Conservation (phyloP, 2,888 invertebrate genomes). For the Plebejus argus region DNA sequence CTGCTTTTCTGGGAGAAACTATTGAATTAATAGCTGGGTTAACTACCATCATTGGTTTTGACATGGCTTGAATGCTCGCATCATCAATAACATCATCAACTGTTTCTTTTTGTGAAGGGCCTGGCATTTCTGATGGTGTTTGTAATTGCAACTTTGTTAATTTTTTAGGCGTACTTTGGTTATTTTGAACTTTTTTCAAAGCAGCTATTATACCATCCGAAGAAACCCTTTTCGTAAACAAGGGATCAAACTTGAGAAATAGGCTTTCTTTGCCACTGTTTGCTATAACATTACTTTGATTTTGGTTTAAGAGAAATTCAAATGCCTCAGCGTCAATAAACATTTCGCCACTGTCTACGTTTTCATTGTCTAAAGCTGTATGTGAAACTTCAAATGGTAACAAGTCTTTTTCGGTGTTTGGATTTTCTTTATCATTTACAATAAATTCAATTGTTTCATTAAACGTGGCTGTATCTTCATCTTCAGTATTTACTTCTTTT, state of each 20-base stretch:
- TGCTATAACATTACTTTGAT: conserved; percentile 59
- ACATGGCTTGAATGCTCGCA: conserved; percentile 52
- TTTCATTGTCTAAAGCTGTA: conserved; percentile 51
- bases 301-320: conserved; percentile 71
- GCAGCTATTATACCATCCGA: conserved; percentile 62
- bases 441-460: conserved; percentile 60
- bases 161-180: conserved; percentile 64
- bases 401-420: conserved; percentile 53
- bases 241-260: conserved; percentile 73
- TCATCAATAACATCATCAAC: conserved; percentile 57
- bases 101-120: conserved; percentile 49
- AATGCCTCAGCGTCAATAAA: conserved; percentile 75
- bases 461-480: conserved; percentile 72
- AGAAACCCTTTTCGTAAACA: conserved; percentile 67
- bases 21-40: conserved; percentile 67
- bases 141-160: conserved; percentile 36
- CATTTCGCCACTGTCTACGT: conserved; percentile 60
- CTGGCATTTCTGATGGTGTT: conserved; percentile 27
- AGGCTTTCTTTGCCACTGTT: conserved; percentile 75
- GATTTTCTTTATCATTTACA: conserved; percentile 50
- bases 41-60: conserved; percentile 74
- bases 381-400: conserved; percentile 59
- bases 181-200: conserved; percentile 56
- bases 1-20: conserved; percentile 56
- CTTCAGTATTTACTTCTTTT: conserved; percentile 65